Conservation (phyloP, 2,113 vertebrate genomes). For the Mola mola region DNA sequence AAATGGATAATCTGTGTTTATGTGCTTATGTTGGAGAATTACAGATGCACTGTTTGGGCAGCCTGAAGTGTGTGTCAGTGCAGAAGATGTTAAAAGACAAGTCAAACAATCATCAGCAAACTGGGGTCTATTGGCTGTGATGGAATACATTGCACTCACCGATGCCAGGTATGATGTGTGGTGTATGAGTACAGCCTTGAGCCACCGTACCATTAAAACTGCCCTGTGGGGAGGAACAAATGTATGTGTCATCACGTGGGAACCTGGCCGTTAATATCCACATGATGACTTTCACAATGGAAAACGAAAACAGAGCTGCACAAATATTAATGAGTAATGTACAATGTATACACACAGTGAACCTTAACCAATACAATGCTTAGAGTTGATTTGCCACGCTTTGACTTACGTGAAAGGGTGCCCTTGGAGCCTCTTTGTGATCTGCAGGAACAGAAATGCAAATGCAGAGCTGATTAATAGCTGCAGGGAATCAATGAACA, state of each 20-base stretch:
- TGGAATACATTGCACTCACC: constrained; percentile 80
- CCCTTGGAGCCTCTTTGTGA: constrained; percentile 92
- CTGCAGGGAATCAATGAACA: no score
- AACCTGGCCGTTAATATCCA: not conserved
- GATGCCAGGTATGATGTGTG: constrained; percentile 97
- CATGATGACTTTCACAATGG: not conserved
- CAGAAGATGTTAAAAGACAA: not conserved
- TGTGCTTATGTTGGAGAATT: no score
- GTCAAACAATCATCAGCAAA: no score
- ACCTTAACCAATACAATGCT: not conserved
- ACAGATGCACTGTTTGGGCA: no score
- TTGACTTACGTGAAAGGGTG: constrained; percentile 90
- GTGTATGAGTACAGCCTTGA: constrained; percentile 90
- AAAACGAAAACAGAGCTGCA: not conserved
- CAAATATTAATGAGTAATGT: not conserved
- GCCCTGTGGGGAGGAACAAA: constrained; percentile 80
- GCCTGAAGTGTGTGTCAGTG: not conserved
- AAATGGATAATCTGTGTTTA: no score
- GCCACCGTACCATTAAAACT: constrained; percentile 90
- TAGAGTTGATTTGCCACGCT: not conserved
- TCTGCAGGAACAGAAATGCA: constrained; percentile 73
- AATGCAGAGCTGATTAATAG: no score
- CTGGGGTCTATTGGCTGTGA: not conserved
- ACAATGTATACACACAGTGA: no score
- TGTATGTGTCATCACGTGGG: not conserved